These are phyloP conservation scores for Entomyzon cyanotis DNA, from an alignment of 2,113 vertebrate species.

Conservation along the genomic window DNA sequence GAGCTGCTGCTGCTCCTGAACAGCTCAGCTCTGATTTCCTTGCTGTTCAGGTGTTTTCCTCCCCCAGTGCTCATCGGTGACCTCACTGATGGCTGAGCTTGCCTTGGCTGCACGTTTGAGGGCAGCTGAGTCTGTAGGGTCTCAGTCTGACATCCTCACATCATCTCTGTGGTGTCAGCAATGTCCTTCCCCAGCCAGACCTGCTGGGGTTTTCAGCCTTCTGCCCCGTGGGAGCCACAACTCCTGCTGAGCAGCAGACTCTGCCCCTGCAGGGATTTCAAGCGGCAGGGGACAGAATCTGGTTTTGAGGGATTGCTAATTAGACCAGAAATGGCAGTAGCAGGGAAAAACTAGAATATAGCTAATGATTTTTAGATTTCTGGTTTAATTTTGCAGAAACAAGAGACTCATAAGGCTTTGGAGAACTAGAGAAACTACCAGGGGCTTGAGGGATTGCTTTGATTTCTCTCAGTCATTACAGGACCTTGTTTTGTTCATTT, in stretches of 20 bases:
- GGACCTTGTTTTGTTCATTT: not conserved
- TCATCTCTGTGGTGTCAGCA: not conserved
- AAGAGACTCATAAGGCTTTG: not conserved
- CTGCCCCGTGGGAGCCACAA: rapidly evolving
- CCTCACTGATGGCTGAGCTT: not conserved
- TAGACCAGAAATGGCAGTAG: not conserved
- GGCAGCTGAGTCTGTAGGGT: not conserved
- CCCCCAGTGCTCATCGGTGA: not conserved
- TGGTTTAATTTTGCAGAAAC: not conserved
- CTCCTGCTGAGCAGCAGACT: not conserved
- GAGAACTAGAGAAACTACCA: not conserved
- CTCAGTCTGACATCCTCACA: not conserved
- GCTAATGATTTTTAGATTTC: not conserved
- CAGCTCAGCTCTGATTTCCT: no score
- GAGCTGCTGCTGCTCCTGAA: not conserved
- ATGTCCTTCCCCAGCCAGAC: not conserved
- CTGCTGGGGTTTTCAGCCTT: not conserved
- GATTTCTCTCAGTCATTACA: not conserved
- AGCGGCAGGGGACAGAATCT: not conserved
- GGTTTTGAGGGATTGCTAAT: not conserved
- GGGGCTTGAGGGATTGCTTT: not conserved
- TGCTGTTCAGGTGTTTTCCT: rapidly evolving
- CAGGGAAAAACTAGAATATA: not conserved
- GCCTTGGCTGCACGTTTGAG: not conserved
- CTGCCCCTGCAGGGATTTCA: not conserved